These are phyloP conservation scores for Cryptotis parvus DNA, from an alignment of 2,113 vertebrate species.

Conservation along the genomic window DNA sequence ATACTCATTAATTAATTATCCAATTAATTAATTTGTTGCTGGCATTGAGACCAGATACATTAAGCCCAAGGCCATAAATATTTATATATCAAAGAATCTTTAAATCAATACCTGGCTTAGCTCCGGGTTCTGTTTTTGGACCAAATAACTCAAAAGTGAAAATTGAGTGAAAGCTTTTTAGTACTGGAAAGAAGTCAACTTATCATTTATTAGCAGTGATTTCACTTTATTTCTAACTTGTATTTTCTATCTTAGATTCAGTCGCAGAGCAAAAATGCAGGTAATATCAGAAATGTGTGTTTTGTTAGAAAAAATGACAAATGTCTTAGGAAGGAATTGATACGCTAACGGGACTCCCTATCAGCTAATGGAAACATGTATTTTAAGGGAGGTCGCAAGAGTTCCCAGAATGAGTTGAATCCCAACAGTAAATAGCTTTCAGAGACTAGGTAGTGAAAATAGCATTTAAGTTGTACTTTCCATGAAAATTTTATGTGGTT, in stretches of 20 bases:
- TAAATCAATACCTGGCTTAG: constrained; percentile 1
- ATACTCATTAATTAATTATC: background rate
- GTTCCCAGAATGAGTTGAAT: constrained; percentile 81
- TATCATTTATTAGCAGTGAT: background rate
- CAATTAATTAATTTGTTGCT: constrained; percentile 37
- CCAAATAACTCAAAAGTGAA: constrained; percentile 25
- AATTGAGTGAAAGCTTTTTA: background rate
- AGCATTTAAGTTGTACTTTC: constrained; percentile 81
- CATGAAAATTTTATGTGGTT: constrained; percentile 86
- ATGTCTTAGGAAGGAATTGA: constrained; percentile 13
- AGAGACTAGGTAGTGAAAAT: constrained; percentile 83
- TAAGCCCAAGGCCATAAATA: constrained; percentile 7
- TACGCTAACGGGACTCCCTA: constrained; percentile 51
- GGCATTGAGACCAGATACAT: background rate
- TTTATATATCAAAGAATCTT: constrained; percentile 32
- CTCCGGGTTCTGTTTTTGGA: constrained; percentile 37
- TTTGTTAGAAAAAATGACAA: constrained; percentile 46
- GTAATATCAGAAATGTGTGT: constrained; percentile 8
- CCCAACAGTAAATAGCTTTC: constrained; percentile 81
- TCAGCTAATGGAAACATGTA: constrained; percentile 82
- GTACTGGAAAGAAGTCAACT: background rate
- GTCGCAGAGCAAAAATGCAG: background rate
- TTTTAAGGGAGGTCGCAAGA: constrained; percentile 75
- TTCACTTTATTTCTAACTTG: background rate
- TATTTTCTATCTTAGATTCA: background rate